Evolutionary conservation across 1,140 invertebrate species (phyloP), one percentile per base, ranked within the genome.

Genomic region (Melanaphis sacchari): DNA sequence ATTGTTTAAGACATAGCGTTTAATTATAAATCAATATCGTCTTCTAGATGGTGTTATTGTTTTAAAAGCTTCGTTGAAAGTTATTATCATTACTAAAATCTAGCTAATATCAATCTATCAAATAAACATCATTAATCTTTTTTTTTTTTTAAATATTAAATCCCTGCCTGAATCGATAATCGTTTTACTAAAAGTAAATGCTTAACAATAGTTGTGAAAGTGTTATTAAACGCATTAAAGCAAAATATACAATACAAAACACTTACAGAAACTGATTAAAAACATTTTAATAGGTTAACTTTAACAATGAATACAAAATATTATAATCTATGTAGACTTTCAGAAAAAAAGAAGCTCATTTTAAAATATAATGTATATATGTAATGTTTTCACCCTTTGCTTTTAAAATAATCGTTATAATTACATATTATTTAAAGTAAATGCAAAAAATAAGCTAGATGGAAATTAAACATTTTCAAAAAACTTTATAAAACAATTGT

Each of bases 51-150:
- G 41, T 82, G 82, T 40, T 85, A 40, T 85, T 85, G 82, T 85
- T 40, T 84, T 40, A 40, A 26, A 41, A 40, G 38, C 22, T 40
- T 41, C 38, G 24, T 11, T 15, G 38, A 26, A 85, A 40, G 38
- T 41, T 85, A 40, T 85, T 85, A 85, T 85, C 82, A 43, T 41
- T 9, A 40, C 38, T 85, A 18, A 85, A 85, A 85, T 85, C 59
- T 76, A 76, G 31, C 31, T 76, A 76, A 76, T 84, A 84, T 84
- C 82, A 84, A 84, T 40, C 84, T 46, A 87, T 87, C 40, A 87
- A 87, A 87, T n/a, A 87, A 87, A 87, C 84, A 87, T n/a, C 38
- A 85, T 85, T 85, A 85, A 85, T 85, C 82, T 40, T 4, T 84
- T 41, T 84, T 84, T 38, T 41, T 66, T 59, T 59, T n/a, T 15